Base-by-base conservation (phyloP, 2,888 invertebrate genomes). In the Peribatodes rhomboidaria region DNA sequence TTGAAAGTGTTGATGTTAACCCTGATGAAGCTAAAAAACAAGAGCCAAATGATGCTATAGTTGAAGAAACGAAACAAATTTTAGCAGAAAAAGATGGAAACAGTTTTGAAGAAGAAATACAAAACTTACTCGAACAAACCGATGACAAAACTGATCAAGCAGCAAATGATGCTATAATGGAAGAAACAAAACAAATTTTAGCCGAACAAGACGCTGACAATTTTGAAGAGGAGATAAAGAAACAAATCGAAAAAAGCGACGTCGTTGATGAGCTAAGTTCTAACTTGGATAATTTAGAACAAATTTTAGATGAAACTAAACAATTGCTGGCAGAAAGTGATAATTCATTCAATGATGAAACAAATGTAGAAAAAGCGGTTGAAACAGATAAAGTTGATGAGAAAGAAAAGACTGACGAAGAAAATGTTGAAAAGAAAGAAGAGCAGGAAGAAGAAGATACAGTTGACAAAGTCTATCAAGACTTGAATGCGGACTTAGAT, bases 401-500 rank as follows among this genome's bases (percentile, higher is more conserved):
- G 6, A 49, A 41, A 27, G 16, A 33, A 14, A 49, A 49, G 0
- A 6, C 4, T 14, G 14, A 31, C 0, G 9, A 41, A 42, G 33
- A 35, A 22, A 20, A 14, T 22, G 46, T 50, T 18, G 61, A 56
- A 41, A 61, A 70, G 44, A 56, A 68, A 31, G 44, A 64, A 58
- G 53, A 54, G 7, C 75, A 76, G 31, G 84, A 84, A 56, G 76
- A 76, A 33, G 84, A 84, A 54, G 85, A 85, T 20, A 79, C 77
- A 0, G 79, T 80, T 1, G 79, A 81, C 6, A 79, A 84, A 69
- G 80, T 78, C 1, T 82, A 84, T 50, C 71, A 71, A 18, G 88
- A 89, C 57, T 73, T 91, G 9, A 79, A 85, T 63, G 77, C 76
- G 16, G 86, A 91, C 68, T 79, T 90, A 35, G 78, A 82, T 14